Evolutionary conservation across 2,113 vertebrate species (phyloP), one percentile per base, ranked within the genome.

Genomic region (Melanocharis versteri): DNA sequence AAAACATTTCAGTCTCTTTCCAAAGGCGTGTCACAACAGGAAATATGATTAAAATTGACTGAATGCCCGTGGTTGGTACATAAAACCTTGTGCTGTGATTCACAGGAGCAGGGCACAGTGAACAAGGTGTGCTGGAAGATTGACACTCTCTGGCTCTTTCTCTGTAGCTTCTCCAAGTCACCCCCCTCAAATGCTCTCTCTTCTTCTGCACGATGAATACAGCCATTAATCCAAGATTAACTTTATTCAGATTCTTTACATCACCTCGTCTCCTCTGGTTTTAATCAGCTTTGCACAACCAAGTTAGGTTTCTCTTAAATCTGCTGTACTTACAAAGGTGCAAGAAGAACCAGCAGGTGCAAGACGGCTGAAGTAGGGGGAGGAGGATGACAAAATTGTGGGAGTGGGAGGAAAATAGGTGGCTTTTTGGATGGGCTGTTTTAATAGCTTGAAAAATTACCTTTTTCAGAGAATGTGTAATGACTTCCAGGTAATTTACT

Each of bases 1-100:
- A 94, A 97, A 97, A 97, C 93, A 92, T 85, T 97, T 97, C 90
- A 94, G 83, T 92, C 93, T 83, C 83, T 90, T 92, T 96, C 83
- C 83, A 83, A 96, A 95, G 91, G 61, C 95, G 83, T 97, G 95
- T 96, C 87, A 95, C 91, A 96, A 96, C 70, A 80, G 37, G 71
- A 91, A 97, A 80, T 90, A 80, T 88, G 93, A 88, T 94, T 97
- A 91, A 95, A 94, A 87, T 58, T 65, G 95, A 95, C 88, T 82
- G 81, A 87, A 78, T 51, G 58, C 72, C 95, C 91, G 73, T 82
- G 37, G 70, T 57, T 77, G 90, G 79, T 84, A 90, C 83, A 89
- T 53, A 83, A 91, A 89, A 92, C 62, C 53, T 83, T 76, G 42
- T 4, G n/a, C 69, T 39, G 57, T 57, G 95, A 96, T 92, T 80